Base-by-base conservation (phyloP, 2,888 invertebrate species). In the Epinotia nisella region DNA sequence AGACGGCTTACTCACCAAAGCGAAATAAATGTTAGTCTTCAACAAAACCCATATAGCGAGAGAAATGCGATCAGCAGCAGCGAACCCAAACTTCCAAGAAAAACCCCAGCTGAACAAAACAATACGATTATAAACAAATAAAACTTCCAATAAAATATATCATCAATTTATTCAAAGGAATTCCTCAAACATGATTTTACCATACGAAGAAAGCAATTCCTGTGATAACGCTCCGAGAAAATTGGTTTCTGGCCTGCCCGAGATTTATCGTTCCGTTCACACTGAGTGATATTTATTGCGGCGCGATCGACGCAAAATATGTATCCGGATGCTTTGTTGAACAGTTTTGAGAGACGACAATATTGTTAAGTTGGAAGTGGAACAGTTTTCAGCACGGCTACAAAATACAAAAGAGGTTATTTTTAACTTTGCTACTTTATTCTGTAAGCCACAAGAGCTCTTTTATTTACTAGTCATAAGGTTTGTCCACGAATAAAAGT, bases 181-280 rank as follows among this genome's bases (percentile, higher is more conserved):
- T 87, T 89, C 87, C 87, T 88, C 87, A 86, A 88, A 89, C 85
- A 85, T 85, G 88, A 88, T 89, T 90, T 90, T 90, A 89, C 89
- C 91, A 91, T 90, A 90, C 88, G 89, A 86, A 84, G 85, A 87
- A 89, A 87, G 85, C 91, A 91, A 92, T 92, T 91, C 92, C 90
- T 90, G 88, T 85, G 91, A 91, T 91, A 92, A 89, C 91, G 90
- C 83, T 83, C 79, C 77, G 76, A 81, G 89, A 83, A 90, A 91
- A 92, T 91, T 90, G 92, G 87, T 89, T 91, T 90, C 85, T 90
- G 87, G 86, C 87, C 87, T 90, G 83, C 82, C 89, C 88, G 85
- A 67, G 89, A 91, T 91, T 91, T 91, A 91, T 91, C 84, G 89
- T 84, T 80, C 81, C 85, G 86, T 88, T 87, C 88, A 84, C 85